phyloP scores from a whole-genome alignment of 2,113 vertebrate species.

The Cyprichromis sp. region DNA sequence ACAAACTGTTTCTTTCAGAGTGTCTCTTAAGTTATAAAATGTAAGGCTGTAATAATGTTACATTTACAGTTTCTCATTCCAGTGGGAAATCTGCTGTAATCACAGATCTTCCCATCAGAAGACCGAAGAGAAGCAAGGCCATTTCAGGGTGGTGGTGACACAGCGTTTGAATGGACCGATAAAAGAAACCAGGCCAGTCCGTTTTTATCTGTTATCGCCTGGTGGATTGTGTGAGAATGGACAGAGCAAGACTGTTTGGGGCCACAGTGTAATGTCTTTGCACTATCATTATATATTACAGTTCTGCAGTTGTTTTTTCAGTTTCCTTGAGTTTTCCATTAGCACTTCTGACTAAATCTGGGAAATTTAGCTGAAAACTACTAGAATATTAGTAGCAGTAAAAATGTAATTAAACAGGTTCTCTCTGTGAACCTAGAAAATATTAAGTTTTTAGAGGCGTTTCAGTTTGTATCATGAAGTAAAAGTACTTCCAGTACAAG shows the following conservation, averaged over 20 bases:
- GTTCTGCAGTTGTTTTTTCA: not conserved
- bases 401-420: fast-evolving
- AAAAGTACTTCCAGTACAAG: not conserved
- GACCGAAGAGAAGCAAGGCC: not conserved
- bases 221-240: not conserved
- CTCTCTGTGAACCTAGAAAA: not conserved
- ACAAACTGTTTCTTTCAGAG: not conserved
- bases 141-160: not conserved
- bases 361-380: not conserved
- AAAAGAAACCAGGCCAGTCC: not conserved
- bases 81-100: not conserved
- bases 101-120: not conserved
- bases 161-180: not conserved
- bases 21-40: not conserved
- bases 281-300: not conserved
- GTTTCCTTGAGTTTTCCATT: not conserved
- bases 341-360: not conserved
- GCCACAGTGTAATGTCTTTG: not conserved
- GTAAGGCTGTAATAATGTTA: fast-evolving
- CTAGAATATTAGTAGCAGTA: not conserved
- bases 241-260: not conserved
- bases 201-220: not conserved
- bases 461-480: not conserved
- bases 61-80: not conserved
- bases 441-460: fast-evolving